phyloP scores from a whole-genome alignment of 2,888 invertebrate genomes.

The Synergus laeviventris region DNA sequence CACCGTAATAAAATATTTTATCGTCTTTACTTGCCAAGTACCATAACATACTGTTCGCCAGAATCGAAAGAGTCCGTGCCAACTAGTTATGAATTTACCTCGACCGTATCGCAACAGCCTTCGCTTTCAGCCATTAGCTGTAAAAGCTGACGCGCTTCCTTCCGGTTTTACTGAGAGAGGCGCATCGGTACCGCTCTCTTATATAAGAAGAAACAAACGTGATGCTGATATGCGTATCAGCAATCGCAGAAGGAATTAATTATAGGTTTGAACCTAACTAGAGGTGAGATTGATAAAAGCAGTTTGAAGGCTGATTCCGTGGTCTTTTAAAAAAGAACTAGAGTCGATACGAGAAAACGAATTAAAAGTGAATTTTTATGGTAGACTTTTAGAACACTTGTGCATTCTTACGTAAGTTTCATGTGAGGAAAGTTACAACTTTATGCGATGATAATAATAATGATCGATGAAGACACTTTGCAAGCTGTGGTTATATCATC shows the following conservation, averaged over 20 bases:
- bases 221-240: constrained; percentile 52
- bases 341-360: neutral
- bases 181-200: constrained; percentile 51
- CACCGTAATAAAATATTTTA: constrained; percentile 68
- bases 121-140: constrained; percentile 69
- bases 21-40: constrained; percentile 57
- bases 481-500: constrained; percentile 39
- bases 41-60: constrained; percentile 49
- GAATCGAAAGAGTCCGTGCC: constrained; percentile 47
- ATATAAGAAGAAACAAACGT: constrained; percentile 52
- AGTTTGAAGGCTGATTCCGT: neutral
- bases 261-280: neutral
- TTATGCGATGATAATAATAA: constrained; percentile 13
- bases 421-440: constrained; percentile 22
- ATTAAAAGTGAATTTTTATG: constrained; percentile 5
- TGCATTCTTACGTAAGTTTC: constrained; percentile 8
- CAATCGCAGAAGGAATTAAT: neutral
- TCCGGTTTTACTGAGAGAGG: constrained; percentile 58
- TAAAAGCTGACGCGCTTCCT: constrained; percentile 61
- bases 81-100: constrained; percentile 60
- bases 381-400: neutral
- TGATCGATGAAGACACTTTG: constrained; percentile 27
- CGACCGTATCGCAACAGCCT: constrained; percentile 65
- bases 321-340: neutral
- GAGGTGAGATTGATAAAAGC: neutral